Percentiles rank a stretch among this genome's conserved stretches.
Conservation (phyloP, 2,113 vertebrate species). For the Hypocryptadius cinnamomeus region DNA sequence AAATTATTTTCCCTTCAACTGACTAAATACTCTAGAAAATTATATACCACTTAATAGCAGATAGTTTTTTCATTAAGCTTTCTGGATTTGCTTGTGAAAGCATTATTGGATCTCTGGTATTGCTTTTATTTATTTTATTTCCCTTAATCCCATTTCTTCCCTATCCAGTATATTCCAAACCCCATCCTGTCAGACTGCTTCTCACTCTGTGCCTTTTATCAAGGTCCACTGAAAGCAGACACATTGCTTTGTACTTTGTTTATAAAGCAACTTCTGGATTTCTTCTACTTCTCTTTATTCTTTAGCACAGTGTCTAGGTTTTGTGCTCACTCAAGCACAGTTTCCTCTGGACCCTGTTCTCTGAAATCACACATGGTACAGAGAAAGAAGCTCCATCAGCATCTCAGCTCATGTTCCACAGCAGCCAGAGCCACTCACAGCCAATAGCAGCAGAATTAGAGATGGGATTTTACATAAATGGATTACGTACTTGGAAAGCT, state of each 20-base stretch:
- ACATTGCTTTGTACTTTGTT: not conserved
- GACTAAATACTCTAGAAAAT: not conserved
- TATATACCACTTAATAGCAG: not conserved
- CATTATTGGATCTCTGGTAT: not conserved
- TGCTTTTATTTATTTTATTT: not conserved
- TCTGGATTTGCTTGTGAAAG: not conserved
- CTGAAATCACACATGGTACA: not conserved
- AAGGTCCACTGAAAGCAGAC: not conserved
- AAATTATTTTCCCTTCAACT: not conserved
- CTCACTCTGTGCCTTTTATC: not conserved
- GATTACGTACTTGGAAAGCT: constrained; percentile 85
- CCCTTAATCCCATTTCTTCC: not conserved
- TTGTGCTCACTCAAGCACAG: not conserved
- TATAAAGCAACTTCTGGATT: not conserved
- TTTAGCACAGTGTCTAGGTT: not conserved
- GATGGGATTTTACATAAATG: not conserved
- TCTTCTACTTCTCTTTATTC: not conserved
- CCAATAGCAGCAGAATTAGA: not conserved
- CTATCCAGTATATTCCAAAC: not conserved
- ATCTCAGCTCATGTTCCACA: not conserved
- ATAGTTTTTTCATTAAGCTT: not conserved
- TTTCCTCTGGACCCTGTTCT: not conserved
- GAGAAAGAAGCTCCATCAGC: not conserved
- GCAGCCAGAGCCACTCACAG: not conserved
- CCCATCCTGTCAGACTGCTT: not conserved